These are phyloP conservation scores for Melanchra persicariae DNA, from an alignment of 2,888 invertebrate species.

Conservation along the genomic window DNA sequence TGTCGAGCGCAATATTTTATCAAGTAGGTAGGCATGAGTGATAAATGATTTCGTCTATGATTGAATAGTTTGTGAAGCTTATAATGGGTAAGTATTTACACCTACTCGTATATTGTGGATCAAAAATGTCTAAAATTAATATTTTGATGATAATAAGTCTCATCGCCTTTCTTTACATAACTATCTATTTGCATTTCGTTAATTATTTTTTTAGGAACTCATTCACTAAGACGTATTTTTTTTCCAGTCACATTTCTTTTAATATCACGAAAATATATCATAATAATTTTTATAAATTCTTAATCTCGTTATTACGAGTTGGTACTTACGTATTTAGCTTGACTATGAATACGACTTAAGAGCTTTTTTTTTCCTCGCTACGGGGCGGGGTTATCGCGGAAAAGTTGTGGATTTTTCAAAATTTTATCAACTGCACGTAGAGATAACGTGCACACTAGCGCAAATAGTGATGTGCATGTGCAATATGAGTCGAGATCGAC, in stretches of 20 bases:
- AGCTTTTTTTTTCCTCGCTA: constrained; percentile 88
- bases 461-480: constrained; percentile 79
- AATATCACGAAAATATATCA: too few relatives aligned
- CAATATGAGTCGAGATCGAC: constrained; percentile 70
- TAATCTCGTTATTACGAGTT: background rate
- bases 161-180: too few relatives aligned
- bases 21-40: background rate
- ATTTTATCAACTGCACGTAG: constrained; percentile 87
- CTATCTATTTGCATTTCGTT: too few relatives aligned
- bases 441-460: constrained; percentile 80
- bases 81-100: too few relatives aligned
- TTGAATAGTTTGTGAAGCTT: background rate
- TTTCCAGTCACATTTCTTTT: background rate
- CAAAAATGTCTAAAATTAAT: background rate
- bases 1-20: constrained; percentile 4
- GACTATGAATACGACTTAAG: constrained; percentile 79
- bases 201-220: background rate
- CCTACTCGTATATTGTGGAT: too few relatives aligned
- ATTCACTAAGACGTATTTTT: background rate
- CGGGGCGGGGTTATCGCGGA: constrained; percentile 89
- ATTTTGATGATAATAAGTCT: too few relatives aligned
- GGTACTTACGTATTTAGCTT: background rate
- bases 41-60: background rate
- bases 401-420: constrained; percentile 91
- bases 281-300: too few relatives aligned